phyloP scores from a whole-genome alignment of 2,113 vertebrate genomes.

The Gobius niger region DNA sequence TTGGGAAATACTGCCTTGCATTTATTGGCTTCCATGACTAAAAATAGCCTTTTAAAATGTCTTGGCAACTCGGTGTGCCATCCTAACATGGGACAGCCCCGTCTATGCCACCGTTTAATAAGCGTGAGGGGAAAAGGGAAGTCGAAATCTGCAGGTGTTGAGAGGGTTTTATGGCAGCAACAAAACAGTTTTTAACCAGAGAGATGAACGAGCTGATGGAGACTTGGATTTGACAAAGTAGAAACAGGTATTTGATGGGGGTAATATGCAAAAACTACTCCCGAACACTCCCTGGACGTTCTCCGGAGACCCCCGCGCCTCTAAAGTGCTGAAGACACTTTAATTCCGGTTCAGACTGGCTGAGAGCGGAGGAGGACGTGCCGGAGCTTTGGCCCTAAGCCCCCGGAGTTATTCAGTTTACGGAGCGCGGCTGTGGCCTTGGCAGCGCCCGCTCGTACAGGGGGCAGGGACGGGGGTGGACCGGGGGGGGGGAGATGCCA shows the following conservation, averaged over 20 bases:
- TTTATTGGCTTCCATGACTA: too few relatives aligned
- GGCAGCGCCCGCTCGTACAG: neutral
- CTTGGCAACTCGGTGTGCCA: too few relatives aligned
- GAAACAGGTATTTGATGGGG: too few relatives aligned
- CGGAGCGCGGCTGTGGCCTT: neutral
- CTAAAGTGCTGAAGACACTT: neutral
- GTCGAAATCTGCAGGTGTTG: conserved; percentile 21
- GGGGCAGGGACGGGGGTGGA: neutral
- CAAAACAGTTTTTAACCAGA: too few relatives aligned
- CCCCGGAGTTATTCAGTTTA: neutral
- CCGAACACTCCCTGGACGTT: too few relatives aligned
- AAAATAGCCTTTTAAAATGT: too few relatives aligned
- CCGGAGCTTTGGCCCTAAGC: neutral
- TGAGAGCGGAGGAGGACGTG: neutral
- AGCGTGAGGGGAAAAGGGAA: conserved; percentile 41
- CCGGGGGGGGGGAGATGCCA: neutral
- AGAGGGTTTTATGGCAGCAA: conserved; percentile 3
- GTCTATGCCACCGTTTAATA: conserved; percentile 59
- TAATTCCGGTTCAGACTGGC: neutral
- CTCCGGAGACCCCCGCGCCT: too few relatives aligned
- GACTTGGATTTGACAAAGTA: too few relatives aligned
- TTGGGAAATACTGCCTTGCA: too few relatives aligned
- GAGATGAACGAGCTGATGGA: too few relatives aligned
- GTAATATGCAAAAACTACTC: too few relatives aligned
- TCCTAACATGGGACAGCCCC: conserved; percentile 22